Base-by-base conservation (phyloP, 2,797 vertebrate species). In the Champsocephalus esox region DNA sequence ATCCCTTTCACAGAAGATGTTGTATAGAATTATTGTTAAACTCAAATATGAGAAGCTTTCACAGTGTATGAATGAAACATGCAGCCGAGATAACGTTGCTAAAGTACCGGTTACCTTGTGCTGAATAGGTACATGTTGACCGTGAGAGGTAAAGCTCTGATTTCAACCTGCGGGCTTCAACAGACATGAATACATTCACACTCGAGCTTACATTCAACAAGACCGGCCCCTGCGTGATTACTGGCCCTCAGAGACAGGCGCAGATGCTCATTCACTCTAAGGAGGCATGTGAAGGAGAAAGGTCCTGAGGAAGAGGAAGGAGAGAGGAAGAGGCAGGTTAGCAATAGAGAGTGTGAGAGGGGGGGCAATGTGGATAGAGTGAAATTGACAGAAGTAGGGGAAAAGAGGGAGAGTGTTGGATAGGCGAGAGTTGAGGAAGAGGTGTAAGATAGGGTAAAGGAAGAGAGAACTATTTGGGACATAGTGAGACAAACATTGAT, bases 201-300 rank as follows among this genome's bases (percentile, higher is more conserved):
- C 13, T 45, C 64, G 58, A 76, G 65, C 46, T 68, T 28, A 32
- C 58, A 34, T 73, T 83, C 41, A 67, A 57, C 64, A 72, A 50
- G 59, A 55, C 66, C 51, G 79, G 57, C 6, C n/a, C 24, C 24
- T 51, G 46, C 19, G 9, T 74, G 61, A 68, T 73, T 59, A 71
- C 77, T 43, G 58, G 70, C 55, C 50, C 54, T 79, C 38, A 24
- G 80, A 80, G 71, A 85, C 57, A 49, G 60, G 66, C 45, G 71
- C 74, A 80, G 66, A 75, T 82, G 70, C 52, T 85, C 51, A 43
- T 66, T 67, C 43, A 7, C 44, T 76, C 7, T 49, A 9, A 45
- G 43, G 50, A 46, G 67, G 45, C 49, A 9, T 41, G 48, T 34
- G 50, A 49, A 74, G 41, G 41, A 66, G 51, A 43, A 45, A 43